Percentiles rank a stretch among this genome's conserved stretches.
Conservation (phyloP, 1,140 invertebrate species). For the Brachionus plicatilis region DNA sequence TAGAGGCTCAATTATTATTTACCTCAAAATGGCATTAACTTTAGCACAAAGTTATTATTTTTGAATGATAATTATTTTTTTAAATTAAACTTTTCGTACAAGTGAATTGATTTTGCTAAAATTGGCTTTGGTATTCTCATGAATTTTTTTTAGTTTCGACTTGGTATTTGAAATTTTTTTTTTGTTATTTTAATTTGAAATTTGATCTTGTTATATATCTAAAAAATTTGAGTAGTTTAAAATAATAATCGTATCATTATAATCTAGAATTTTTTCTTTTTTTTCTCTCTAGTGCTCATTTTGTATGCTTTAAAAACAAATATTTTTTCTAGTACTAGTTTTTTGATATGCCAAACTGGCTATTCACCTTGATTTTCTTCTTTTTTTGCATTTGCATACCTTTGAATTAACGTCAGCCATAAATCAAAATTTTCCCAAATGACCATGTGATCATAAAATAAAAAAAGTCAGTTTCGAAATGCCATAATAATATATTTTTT, state of each 20-base stretch:
- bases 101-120: background rate
- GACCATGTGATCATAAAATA: background rate
- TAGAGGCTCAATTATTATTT: background rate
- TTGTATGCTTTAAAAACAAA: background rate
- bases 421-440: background rate
- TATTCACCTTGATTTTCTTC: background rate
- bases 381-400: background rate
- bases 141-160: background rate
- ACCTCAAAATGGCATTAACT: background rate
- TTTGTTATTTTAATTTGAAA: slow-evolving; percentile 26
- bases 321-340: background rate
- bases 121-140: slow-evolving; percentile 33
- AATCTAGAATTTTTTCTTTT: background rate
- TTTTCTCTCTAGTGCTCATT: background rate
- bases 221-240: slow-evolving; percentile 17
- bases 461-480: background rate
- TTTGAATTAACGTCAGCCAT: background rate
- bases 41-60: background rate
- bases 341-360: background rate
- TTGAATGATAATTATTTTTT: background rate
- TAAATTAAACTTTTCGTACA: background rate
- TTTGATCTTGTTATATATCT: slow-evolving; percentile 37
- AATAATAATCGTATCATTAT: background rate
- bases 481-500: background rate
- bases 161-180: background rate